Base-by-base conservation (phyloP, 1,140 invertebrate genomes). In the Drosophila melanica region DNA sequence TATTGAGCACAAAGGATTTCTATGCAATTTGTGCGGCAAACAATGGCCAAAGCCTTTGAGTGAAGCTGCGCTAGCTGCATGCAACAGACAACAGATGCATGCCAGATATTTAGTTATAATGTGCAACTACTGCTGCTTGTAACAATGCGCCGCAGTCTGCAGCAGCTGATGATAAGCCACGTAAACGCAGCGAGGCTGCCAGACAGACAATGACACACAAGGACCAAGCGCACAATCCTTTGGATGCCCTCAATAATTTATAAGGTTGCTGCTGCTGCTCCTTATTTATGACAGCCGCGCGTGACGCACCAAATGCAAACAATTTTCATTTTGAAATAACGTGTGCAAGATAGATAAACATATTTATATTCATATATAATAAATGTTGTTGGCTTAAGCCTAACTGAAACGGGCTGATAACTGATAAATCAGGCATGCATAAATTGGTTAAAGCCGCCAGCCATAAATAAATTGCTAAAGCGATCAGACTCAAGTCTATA, bases 251-350 rank as follows among this genome's bases (percentile, higher is more conserved):
- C 47, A 60, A 69, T 62, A 47, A 64, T 57, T 64, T 30, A 64
- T 48, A 66, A 53, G 50, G 14, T 35, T 41, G 35, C 10, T 42
- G 54, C 12, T 66, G 30, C 10, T 27, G 7, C 30, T 23, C 4
- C 71, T 63, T 80, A 84, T 85, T 85, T 80, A 85, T 86, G 81
- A 77, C 68, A 75, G 53, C 37, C 62, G 58, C 64, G 79, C 68
- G 62, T 68, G 69, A 51, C 65, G 63, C 55, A 37, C 23, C 33
- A 65, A 71, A 63, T 14, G 48, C 51, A n/a, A 60, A 41, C 35
- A 27, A 14, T 67, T 42, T 59, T 50, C 35, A 35, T 48, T 20
- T 39, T 30, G 45, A 16, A 42, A 67, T 27, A 53, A 64, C 12
- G 44, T n/a, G 39, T 62, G 27, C 45, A n/a, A 39, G 11, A 30